Conservation (phyloP, 2,797 vertebrate species). For the Tympanoctomys barrerae region DNA sequence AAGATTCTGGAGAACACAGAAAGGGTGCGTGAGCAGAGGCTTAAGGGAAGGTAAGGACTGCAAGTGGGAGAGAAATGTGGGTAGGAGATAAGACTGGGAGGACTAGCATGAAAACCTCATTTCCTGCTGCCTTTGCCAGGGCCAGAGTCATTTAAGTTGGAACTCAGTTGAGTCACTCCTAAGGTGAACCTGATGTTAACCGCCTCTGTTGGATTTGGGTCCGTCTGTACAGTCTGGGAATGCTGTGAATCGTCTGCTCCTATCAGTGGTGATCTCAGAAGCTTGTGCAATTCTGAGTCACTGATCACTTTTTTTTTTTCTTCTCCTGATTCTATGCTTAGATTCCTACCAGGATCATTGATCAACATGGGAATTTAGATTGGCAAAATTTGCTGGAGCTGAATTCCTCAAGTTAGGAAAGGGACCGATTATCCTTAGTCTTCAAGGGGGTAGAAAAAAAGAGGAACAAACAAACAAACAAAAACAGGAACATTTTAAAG, state of each 20-base stretch:
- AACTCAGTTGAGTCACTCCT: conserved; percentile 40
- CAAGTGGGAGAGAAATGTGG: neutral
- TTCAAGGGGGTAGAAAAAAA: neutral
- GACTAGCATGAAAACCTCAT: neutral
- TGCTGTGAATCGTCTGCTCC: neutral
- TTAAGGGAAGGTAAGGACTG: neutral
- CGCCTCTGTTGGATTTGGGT: neutral
- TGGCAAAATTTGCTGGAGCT: conserved; percentile 23
- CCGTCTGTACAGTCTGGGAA: conserved; percentile 38
- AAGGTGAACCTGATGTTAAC: neutral
- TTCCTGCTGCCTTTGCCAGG: conserved; percentile 28
- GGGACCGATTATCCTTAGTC: neutral
- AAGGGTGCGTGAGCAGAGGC: neutral
- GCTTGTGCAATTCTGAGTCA: conserved; percentile 46
- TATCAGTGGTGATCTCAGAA: conserved; percentile 39
- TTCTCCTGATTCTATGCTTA: neutral
- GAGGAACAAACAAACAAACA: too few relatives aligned
- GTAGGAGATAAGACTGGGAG: neutral
- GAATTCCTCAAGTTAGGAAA: neutral
- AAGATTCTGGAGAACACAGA: neutral
- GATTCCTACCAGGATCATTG: conserved; percentile 24
- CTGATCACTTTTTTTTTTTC: neutral
- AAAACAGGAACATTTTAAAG: neutral
- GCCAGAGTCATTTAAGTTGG: neutral
- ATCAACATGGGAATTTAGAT: conserved; percentile 29